Evolutionary conservation across 2,888 invertebrate species (phyloP).

Genomic region (Rotaria macrura): DNA sequence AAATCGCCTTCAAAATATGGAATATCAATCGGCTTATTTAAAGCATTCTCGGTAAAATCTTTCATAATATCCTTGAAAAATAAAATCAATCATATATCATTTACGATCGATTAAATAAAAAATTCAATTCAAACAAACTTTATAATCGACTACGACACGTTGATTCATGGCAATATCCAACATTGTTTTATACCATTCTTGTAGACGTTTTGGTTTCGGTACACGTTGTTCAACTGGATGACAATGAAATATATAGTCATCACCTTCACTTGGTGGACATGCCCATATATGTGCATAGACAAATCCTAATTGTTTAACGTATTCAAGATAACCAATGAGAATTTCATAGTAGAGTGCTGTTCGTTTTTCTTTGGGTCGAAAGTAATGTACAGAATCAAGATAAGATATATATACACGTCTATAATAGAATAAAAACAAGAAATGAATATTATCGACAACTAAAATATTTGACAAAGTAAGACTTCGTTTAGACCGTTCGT

Average conservation of each 20-base stretch:
- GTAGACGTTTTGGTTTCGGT: slow-evolving; percentile 94
- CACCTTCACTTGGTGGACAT: slow-evolving; percentile 97
- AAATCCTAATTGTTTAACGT: slow-evolving; percentile 91
- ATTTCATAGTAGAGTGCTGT: slow-evolving; percentile 99
- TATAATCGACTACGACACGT: slow-evolving; percentile 93
- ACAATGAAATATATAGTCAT: slow-evolving; percentile 99
- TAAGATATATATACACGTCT: slow-evolving; percentile 92
- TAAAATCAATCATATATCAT: too few relatives aligned
- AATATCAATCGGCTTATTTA: slow-evolving; percentile 67
- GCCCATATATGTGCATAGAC: slow-evolving; percentile 99
- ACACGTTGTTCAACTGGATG: slow-evolving; percentile 98
- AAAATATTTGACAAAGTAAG: too few relatives aligned
- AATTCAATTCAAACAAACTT: slow-evolving; percentile 45
- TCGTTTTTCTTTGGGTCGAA: slow-evolving; percentile 86
- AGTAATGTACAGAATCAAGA: slow-evolving; percentile 97
- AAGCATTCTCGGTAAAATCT: slow-evolving; percentile 94
- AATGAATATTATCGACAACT: too few relatives aligned
- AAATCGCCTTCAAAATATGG: slow-evolving; percentile 66
- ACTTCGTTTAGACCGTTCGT: too few relatives aligned
- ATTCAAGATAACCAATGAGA: slow-evolving; percentile 91
- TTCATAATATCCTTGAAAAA: slow-evolving; percentile 57
- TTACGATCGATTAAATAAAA: background rate
- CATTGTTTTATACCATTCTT: slow-evolving; percentile 99
- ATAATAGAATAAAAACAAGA: too few relatives aligned
- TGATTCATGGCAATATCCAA: slow-evolving; percentile 92